These are phyloP conservation scores for Pelobates cultripes DNA, from an alignment of 2,797 vertebrate species.

Conservation along the genomic window DNA sequence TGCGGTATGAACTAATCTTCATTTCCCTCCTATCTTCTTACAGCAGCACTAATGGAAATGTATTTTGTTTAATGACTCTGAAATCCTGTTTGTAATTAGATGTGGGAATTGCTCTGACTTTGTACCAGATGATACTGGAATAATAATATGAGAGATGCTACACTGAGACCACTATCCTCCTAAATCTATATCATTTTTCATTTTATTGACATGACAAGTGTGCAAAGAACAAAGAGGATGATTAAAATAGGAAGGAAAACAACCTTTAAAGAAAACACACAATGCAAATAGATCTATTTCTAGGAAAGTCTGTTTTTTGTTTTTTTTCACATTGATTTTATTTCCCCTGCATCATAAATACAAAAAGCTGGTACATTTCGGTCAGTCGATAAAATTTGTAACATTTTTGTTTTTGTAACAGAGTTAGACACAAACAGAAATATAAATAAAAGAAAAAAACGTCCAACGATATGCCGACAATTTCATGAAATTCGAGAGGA, in stretches of 20 bases:
- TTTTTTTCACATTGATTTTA: background rate
- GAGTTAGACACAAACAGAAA: background rate
- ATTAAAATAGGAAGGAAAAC: conserved; percentile 76
- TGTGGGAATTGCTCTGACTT: conserved; percentile 89
- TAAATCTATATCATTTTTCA: conserved; percentile 83
- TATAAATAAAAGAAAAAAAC: background rate
- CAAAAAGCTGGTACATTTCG: background rate
- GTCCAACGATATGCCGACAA: no score
- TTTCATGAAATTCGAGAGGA: no score
- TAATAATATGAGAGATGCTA: conserved; percentile 86
- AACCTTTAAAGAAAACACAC: conserved; percentile 71
- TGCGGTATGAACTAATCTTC: conserved; percentile 74
- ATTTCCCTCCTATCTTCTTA: conserved; percentile 72
- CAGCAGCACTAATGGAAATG: conserved; percentile 84
- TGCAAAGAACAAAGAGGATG: conserved; percentile 74
- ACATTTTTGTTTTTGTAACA: no score
- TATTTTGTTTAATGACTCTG: conserved; percentile 88
- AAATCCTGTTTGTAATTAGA: conserved; percentile 92
- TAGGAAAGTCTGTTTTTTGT: background rate
- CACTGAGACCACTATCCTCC: conserved; percentile 73
- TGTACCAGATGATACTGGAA: conserved; percentile 91
- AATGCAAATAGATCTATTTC: conserved; percentile 56
- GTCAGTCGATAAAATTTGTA: no score
- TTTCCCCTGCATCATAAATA: background rate
- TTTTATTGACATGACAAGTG: conserved; percentile 79